phyloP scores from a whole-genome alignment of 2,888 invertebrate genomes.

The Copidosoma aretas region DNA sequence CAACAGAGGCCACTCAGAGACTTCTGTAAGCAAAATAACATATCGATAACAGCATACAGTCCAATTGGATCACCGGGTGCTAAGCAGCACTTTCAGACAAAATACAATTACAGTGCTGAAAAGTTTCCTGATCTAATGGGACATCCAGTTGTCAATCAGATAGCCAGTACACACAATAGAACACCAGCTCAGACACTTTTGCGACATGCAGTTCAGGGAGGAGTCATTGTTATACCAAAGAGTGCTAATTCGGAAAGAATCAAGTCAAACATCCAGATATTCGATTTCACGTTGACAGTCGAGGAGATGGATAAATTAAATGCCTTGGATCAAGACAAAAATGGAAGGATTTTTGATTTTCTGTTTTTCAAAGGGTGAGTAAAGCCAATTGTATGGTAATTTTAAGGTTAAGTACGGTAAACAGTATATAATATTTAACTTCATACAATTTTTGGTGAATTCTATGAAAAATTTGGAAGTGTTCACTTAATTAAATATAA shows the following conservation, averaged over 20 bases:
- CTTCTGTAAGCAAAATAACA: slow-evolving; percentile 69
- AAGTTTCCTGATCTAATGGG: slow-evolving; percentile 68
- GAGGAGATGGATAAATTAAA: slow-evolving; percentile 67
- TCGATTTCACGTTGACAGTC: slow-evolving; percentile 68
- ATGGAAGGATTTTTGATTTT: slow-evolving; percentile 74
- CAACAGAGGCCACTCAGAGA: slow-evolving; percentile 73
- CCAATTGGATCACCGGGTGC: slow-evolving; percentile 76
- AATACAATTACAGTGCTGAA: slow-evolving; percentile 54
- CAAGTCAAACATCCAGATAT: slow-evolving; percentile 73
- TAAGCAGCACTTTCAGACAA: slow-evolving; percentile 61
- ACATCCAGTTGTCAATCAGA: slow-evolving; percentile 66
- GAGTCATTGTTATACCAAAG: slow-evolving; percentile 79
- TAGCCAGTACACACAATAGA: slow-evolving; percentile 69
- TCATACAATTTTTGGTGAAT: not conserved
- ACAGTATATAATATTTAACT: not conserved
- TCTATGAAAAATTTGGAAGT: not conserved
- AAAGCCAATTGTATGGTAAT: not conserved
- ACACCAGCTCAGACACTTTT: slow-evolving; percentile 76
- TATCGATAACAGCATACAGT: slow-evolving; percentile 75
- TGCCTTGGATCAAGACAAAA: slow-evolving; percentile 69
- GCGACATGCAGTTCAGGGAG: slow-evolving; percentile 73
- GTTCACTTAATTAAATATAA: not conserved
- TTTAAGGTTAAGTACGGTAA: not conserved
- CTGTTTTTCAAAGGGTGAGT: slow-evolving; percentile 62
- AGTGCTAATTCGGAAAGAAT: slow-evolving; percentile 75